Conservation (phyloP, 1,140 invertebrate genomes). For the Lineus longissimus region DNA sequence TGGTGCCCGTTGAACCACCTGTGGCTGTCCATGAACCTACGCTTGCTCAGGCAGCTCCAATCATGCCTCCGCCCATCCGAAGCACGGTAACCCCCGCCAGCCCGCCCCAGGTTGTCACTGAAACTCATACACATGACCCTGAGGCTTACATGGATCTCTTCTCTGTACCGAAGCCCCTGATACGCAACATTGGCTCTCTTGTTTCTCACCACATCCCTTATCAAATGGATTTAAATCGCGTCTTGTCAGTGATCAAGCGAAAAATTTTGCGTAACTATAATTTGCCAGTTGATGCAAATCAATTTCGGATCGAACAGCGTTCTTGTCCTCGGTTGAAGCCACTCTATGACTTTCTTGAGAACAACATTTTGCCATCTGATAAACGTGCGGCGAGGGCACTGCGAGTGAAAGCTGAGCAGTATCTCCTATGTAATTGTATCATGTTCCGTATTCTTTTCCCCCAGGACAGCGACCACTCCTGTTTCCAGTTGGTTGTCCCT, state of each 20-base stretch:
- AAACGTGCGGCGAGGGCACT: background rate
- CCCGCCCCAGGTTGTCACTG: too few species aligned
- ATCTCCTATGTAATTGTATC: background rate
- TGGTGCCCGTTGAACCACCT: too few species aligned
- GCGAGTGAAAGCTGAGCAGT: background rate
- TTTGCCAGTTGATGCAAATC: background rate
- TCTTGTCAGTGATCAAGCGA: background rate
- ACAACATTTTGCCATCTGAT: background rate
- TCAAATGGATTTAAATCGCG: background rate
- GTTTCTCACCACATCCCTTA: background rate
- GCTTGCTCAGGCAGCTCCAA: too few species aligned
- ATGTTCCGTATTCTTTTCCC: background rate
- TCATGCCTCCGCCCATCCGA: too few species aligned
- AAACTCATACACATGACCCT: too few species aligned
- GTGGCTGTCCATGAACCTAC: too few species aligned
- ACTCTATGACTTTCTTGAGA: background rate
- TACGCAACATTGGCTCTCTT: background rate
- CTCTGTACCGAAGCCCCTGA: background rate
- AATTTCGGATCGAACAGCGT: background rate
- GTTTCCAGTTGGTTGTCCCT: background rate
- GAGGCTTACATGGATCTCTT: background rate
- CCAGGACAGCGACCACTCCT: background rate
- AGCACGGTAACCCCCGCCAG: too few species aligned
- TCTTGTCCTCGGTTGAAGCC: background rate
- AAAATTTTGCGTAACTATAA: constrained; percentile 1